Evolutionary conservation across 2,888 invertebrate species (phyloP).

Genomic region (Pandemis cinnamomeana): DNA sequence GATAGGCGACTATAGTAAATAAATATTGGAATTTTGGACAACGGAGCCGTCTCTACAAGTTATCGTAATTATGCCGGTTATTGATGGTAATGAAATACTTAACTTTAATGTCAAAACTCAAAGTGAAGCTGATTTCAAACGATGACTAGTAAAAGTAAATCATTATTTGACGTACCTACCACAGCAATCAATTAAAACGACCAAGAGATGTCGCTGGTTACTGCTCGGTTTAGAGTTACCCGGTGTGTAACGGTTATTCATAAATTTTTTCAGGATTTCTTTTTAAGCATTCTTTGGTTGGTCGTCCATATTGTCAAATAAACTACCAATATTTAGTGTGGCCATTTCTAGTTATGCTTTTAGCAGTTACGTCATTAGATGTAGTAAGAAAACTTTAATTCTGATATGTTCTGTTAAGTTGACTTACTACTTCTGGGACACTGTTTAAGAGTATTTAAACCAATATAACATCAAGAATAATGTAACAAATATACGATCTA

Average conservation of each 20-base stretch:
- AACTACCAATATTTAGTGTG: not conserved
- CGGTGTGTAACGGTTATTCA: not conserved
- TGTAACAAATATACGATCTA: conserved; percentile 39
- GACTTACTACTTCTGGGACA: not conserved
- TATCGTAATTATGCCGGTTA: too few species aligned
- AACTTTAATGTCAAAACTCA: too few species aligned
- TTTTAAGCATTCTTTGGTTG: too few species aligned
- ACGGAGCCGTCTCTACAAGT: too few species aligned
- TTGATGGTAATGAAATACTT: too few species aligned
- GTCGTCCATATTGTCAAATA: too few species aligned
- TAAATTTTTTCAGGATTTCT: too few species aligned
- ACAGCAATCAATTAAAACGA: not conserved
- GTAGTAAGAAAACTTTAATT: not conserved
- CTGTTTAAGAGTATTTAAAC: conserved; percentile 32
- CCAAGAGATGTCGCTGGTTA: not conserved
- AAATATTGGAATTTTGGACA: too few species aligned
- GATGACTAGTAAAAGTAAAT: too few species aligned
- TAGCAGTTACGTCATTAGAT: not conserved
- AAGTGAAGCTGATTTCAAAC: too few species aligned
- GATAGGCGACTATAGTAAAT: too few species aligned
- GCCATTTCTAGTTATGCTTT: not conserved
- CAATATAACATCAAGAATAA: conserved; percentile 21
- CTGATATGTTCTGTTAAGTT: not conserved
- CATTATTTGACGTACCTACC: too few species aligned
- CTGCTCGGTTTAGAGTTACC: not conserved